Evolutionary conservation across 1,140 invertebrate genomes (phyloP), one percentile per base, ranked within the genome.

Genomic region (Atta texana): DNA sequence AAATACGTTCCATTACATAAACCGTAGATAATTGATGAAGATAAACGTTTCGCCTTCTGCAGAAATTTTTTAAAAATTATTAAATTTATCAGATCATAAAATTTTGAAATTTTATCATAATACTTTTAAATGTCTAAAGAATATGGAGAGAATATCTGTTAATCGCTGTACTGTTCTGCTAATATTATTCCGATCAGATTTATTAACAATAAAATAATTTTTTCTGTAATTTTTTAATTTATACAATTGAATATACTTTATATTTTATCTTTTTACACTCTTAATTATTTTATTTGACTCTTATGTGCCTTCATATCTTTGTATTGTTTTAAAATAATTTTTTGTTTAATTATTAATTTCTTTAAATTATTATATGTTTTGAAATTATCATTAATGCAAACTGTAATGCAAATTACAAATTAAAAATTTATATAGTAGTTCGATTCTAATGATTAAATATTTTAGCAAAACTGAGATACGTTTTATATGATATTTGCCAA

Each of bases 391-490:
- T 39, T 34, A 24, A 31, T 31, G 31, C 31, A 31, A 39, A 5
- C 18, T 28, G 6, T 34, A 74, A 31, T 82, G 7, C 10, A 81
- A 81, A 72, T 59, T 1, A 1, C n/a, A 24, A 51, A 34, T 51
- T 61, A 74, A 75, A 82, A 61, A 82, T 74, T 74, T 3, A 44
- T 44, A 31, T 6, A 7, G 3, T 7, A 28, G 8, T 55, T 4
- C 8, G n/a, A 81, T 68, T 31, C 1, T 3, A 21, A 1, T 69
- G 14, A 28, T 57, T 80, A 55, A 81, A 80, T 53, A 80, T 80
- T 34, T 80, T n/a, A 68, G n/a, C 16, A 2, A 39, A 77, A 64
- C 6, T 10, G 28, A 1, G 28, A 31, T 24, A 69, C 18, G 24
- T 75, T 51, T 53, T 12, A 51, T 31, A n/a, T 7, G 14, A 0